Conservation (phyloP, 2,888 invertebrate species). For the Sympetrum striolatum region DNA sequence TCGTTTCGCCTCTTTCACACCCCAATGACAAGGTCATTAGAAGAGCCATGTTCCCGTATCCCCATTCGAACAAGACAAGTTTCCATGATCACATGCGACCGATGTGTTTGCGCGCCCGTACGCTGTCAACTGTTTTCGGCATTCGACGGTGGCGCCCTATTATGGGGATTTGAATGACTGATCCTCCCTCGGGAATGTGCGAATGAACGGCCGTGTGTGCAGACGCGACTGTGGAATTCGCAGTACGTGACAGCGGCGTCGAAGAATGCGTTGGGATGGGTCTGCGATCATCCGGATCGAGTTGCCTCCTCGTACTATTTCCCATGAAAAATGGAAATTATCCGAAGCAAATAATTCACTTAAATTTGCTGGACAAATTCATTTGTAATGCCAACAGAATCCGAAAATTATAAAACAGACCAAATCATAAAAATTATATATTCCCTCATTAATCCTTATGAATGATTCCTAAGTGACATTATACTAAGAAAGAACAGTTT, state of each 20-base stretch:
- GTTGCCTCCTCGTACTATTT: too few relatives aligned
- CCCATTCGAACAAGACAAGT: constrained; percentile 32
- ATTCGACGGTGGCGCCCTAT: neutral
- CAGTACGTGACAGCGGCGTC: neutral
- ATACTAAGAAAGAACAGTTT: too few relatives aligned
- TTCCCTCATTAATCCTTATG: too few relatives aligned
- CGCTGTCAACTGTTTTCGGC: constrained; percentile 17
- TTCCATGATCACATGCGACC: constrained; percentile 13
- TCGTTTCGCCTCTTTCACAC: neutral
- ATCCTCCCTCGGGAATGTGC: neutral
- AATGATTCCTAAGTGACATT: too few relatives aligned
- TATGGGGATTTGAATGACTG: constrained; percentile 37
- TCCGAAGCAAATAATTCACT: too few relatives aligned
- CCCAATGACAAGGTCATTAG: constrained; percentile 37
- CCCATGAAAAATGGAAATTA: too few relatives aligned
- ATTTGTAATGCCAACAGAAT: too few relatives aligned
- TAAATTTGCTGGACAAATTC: too few relatives aligned
- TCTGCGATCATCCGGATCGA: too few relatives aligned
- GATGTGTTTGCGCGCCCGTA: neutral
- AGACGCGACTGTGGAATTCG: neutral
- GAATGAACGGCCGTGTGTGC: neutral
- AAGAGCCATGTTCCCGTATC: neutral
- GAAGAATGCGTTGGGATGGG: neutral
- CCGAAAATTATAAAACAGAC: too few relatives aligned
- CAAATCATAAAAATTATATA: too few relatives aligned